Evolutionary conservation across 2,888 invertebrate genomes (phyloP).

Genomic region (Zygothrica quintamaculata): DNA sequence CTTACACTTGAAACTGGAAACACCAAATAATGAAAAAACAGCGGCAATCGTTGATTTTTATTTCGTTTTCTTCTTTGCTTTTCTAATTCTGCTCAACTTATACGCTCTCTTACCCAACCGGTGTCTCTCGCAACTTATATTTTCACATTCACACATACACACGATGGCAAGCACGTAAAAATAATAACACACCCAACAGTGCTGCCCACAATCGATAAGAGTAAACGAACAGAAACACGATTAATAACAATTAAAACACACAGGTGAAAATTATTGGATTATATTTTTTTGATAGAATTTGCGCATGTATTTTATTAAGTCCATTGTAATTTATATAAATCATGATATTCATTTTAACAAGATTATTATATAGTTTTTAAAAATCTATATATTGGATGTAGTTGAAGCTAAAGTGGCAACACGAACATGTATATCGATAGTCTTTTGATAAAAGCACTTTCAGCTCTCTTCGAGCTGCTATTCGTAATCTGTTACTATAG

Average conservation of each 20-base stretch:
- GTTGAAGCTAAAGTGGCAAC: too few relatives aligned
- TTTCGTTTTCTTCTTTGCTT: constrained; percentile 38
- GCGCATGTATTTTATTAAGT: too few relatives aligned
- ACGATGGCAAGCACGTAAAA: too few relatives aligned
- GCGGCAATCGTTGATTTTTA: constrained; percentile 63
- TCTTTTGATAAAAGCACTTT: constrained; percentile 60
- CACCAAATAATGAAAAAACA: constrained; percentile 62
- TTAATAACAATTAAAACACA: background rate
- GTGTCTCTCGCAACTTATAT: constrained; percentile 32
- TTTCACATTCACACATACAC: constrained; percentile 9
- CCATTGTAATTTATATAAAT: too few relatives aligned
- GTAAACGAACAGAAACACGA: too few relatives aligned
- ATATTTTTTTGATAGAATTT: too few relatives aligned
- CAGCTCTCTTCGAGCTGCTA: constrained; percentile 8
- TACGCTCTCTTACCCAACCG: constrained; percentile 6
- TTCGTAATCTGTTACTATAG: constrained; percentile 34
- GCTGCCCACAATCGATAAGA: too few relatives aligned
- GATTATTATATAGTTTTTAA: background rate
- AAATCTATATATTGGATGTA: too few relatives aligned
- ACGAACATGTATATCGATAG: constrained; percentile 24
- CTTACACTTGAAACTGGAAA: constrained; percentile 69
- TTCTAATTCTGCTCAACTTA: constrained; percentile 27
- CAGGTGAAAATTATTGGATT: background rate
- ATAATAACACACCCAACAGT: constrained; percentile 9
- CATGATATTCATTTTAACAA: too few relatives aligned